Percentiles rank a stretch among this genome's conserved stretches.
phyloP scores from a whole-genome alignment of 2,888 invertebrate species.

The Phortica okadai region DNA sequence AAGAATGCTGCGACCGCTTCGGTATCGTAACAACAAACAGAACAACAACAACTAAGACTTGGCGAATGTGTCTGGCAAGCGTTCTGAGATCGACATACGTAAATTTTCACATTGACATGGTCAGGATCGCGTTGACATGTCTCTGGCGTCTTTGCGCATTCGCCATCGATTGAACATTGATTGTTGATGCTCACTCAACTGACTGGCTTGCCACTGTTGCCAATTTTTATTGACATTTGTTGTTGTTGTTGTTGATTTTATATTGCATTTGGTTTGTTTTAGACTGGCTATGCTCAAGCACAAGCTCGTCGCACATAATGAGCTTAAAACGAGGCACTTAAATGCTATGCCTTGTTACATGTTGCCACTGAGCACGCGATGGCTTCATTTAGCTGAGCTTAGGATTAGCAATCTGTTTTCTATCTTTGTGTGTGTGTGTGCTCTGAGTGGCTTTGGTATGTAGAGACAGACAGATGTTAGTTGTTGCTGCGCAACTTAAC shows the following conservation, averaged over 20 bases:
- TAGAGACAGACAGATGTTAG: background rate
- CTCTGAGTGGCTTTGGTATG: background rate
- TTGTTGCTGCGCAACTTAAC: background rate
- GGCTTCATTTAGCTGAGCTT: background rate
- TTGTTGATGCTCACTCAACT: background rate
- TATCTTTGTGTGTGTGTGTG: background rate
- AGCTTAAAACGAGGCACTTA: constrained; percentile 16
- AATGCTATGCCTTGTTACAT: background rate
- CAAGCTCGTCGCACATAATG: background rate
- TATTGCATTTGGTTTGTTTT: background rate
- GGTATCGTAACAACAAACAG: background rate
- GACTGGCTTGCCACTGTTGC: constrained; percentile 1
- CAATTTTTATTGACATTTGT: constrained; percentile 16
- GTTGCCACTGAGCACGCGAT: background rate
- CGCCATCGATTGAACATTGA: background rate
- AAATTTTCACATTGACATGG: constrained; percentile 41
- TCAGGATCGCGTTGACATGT: constrained; percentile 43
- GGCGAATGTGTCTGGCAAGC: background rate
- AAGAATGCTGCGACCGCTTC: constrained; percentile 23
- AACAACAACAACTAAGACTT: background rate
- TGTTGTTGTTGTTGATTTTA: background rate
- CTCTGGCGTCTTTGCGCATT: background rate
- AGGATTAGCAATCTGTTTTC: background rate
- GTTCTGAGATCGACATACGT: constrained; percentile 22
- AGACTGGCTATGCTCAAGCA: background rate